A percentile compares a stretch with the other conserved stretches of the same genome.
Conservation (phyloP, 1,140 invertebrate species). For the Neodiprion lecontei region DNA sequence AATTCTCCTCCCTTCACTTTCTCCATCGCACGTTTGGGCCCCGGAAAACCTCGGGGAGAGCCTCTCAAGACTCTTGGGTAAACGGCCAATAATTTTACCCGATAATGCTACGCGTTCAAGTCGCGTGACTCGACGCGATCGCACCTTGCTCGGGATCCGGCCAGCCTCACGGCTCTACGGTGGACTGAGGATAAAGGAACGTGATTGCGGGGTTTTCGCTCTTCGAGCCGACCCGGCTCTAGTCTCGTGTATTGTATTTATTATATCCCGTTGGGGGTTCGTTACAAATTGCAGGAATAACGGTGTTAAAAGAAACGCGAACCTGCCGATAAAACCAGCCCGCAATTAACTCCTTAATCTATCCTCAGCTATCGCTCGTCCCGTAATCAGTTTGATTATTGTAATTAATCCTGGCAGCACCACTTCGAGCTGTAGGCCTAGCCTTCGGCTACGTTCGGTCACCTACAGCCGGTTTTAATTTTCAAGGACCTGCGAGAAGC, state of each 20-base stretch:
- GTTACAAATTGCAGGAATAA: neutral
- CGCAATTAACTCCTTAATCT: constrained; percentile 49
- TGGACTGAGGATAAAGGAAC: neutral
- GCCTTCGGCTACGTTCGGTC: constrained; percentile 31
- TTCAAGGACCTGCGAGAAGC: too few relatives aligned
- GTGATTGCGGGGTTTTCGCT: neutral
- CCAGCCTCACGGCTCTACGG: neutral
- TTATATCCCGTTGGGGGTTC: neutral
- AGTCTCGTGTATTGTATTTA: neutral
- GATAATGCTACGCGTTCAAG: neutral
- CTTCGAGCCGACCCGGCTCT: too few relatives aligned
- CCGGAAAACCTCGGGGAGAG: neutral
- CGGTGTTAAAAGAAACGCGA: neutral
- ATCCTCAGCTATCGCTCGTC: constrained; percentile 37
- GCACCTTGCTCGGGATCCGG: neutral
- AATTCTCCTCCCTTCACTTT: neutral
- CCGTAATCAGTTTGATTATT: constrained; percentile 49
- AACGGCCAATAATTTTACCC: neutral
- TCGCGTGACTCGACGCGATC: neutral
- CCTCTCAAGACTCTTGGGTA: neutral
- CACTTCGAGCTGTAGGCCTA: constrained; percentile 29
- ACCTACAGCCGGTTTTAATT: too few relatives aligned
- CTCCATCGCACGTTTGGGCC: neutral
- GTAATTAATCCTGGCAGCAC: constrained; percentile 38
- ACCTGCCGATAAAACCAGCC: constrained; percentile 40